Base-by-base conservation (phyloP, 2,888 invertebrate species). In the Tiphia femorata region DNA sequence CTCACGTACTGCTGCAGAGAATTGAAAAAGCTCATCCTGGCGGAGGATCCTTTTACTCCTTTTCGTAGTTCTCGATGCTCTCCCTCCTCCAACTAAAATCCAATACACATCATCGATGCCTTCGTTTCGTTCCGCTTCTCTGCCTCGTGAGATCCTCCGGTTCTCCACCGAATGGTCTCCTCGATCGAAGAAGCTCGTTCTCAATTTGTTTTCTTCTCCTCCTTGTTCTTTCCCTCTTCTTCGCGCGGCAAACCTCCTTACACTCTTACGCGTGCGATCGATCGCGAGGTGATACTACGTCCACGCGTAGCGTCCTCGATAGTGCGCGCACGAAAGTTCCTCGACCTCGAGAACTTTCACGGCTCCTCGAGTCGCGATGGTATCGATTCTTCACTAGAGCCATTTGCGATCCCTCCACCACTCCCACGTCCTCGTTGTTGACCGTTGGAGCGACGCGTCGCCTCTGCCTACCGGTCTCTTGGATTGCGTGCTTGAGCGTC, bases 1-100 rank as follows among this genome's bases (percentile, higher is more conserved):
- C 91, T 93, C 82, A 94, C 93, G 83, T 93, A 93, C 84, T 94
- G 94, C 77, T 93, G 92, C 74, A 94, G 85, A 33, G 93, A 92
- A 82, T 91, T 91, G 83, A 94, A 90, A 86, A 94, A 94, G 87
- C 94, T 94, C 94, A 94, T 94, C 55, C 64, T 79, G 14, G 14
- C 17, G n/a, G n/a, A n/a, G n/a, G n/a, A n/a, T 21, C 12, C 25
- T 29, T 8, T 7, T 14, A 19, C 27, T 2, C 2, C 3, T 44
- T n/a, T n/a, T 38, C 25, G 38, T 1, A 4, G n/a, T n/a, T 30
- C n/a, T 23, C 17, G 19, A 17, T 6, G 3, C n/a, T 2, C n/a
- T 10, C 7, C 27, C 20, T 42, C n/a, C 12, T 16, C 23, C 12
- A 42, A 33, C 30, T n/a, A n/a, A n/a, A n/a, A 16, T 14, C 14